These are phyloP conservation scores for Limnodromus scolopaceus DNA, from an alignment of 2,797 vertebrate species.

Conservation along the genomic window DNA sequence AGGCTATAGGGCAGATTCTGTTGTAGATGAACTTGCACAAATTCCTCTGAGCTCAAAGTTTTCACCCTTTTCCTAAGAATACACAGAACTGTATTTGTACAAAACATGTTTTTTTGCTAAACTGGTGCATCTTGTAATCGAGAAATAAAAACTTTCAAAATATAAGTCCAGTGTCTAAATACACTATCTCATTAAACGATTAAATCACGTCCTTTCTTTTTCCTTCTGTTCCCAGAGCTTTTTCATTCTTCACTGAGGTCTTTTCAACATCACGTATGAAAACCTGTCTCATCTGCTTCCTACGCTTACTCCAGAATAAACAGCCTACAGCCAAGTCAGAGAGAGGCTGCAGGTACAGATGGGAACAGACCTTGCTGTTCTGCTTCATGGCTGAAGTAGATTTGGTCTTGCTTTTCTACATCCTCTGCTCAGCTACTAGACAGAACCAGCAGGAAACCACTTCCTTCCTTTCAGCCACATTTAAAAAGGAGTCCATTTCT, in stretches of 20 bases:
- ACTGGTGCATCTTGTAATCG: not conserved
- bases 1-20: not conserved
- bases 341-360: not conserved
- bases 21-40: not conserved
- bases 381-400: not conserved
- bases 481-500: not conserved
- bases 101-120: rapidly evolving
- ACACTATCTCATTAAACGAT: not conserved
- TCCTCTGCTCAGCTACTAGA: not conserved
- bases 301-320: not conserved
- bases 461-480: not conserved
- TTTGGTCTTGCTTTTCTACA: not conserved
- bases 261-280: not conserved
- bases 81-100: not conserved
- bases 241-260: not conserved
- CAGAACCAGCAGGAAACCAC: not conserved
- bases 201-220: not conserved
- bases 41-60: not conserved
- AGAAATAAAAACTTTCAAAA: not conserved
- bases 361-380: not conserved
- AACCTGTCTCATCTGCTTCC: not conserved
- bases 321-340: not conserved
- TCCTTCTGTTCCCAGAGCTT: not conserved
- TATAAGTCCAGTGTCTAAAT: not conserved
- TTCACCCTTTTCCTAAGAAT: not conserved